Evolutionary conservation across 1,140 invertebrate genomes (phyloP).

Genomic region (Subanguina moxae): DNA sequence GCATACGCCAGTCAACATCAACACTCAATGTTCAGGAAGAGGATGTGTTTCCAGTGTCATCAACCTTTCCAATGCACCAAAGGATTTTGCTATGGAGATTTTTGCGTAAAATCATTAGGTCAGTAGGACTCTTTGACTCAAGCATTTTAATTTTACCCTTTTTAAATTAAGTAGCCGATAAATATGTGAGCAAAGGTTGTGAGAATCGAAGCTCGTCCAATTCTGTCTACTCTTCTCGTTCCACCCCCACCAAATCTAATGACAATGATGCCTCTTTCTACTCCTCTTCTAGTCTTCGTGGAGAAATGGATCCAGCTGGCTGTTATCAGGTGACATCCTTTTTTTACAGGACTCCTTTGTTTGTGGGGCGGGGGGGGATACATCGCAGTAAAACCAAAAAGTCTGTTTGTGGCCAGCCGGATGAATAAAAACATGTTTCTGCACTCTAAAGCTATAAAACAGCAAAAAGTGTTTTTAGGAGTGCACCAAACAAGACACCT

Average conservation of each 20-base stretch:
- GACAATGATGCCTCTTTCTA: not conserved
- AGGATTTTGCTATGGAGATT: conserved; percentile 43
- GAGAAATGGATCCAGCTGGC: not conserved
- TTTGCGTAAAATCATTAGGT: conserved; percentile 40
- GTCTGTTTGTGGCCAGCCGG: too few relatives aligned
- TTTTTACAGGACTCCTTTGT: not conserved
- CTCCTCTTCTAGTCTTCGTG: too few relatives aligned
- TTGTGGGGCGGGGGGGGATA: not conserved
- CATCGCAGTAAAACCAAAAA: too few relatives aligned
- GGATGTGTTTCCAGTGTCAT: conserved; percentile 33
- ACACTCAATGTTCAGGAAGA: not conserved
- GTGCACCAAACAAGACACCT: too few relatives aligned
- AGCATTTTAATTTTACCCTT: too few relatives aligned
- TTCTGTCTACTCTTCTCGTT: not conserved
- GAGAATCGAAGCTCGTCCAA: conserved; percentile 25
- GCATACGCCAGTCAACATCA: not conserved
- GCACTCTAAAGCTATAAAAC: too few relatives aligned
- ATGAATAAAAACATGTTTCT: too few relatives aligned
- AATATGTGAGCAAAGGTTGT: conserved; percentile 44
- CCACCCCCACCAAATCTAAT: not conserved
- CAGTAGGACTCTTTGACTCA: too few relatives aligned
- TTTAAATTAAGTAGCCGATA: conserved; percentile 32
- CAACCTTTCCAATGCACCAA: conserved; percentile 25
- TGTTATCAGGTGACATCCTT: not conserved
- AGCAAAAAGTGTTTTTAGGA: too few relatives aligned